Base-by-base conservation (phyloP, 2,888 invertebrate species). In the Dicycla oo region DNA sequence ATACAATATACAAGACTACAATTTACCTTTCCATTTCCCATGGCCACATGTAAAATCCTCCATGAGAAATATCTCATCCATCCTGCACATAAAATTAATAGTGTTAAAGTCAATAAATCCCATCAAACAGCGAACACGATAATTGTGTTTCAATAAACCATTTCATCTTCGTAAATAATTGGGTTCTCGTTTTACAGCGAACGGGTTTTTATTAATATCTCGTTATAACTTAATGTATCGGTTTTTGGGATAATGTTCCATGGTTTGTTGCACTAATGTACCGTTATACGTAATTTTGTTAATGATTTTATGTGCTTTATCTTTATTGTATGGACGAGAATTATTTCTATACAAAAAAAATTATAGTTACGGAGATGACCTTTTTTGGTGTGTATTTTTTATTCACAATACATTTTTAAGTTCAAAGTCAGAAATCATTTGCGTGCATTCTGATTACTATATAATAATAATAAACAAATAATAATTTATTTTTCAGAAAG, bases 141-240 rank as follows among this genome's bases (percentile, higher is more conserved):
- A 53, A 75, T 65, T 56, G 75, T 69, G 40, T 78, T 64, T 56
- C 69, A 80, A 61, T 65, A 69, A 64, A 43, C 54, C 54, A 47
- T 75, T 80, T 64, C 45, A 69, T 60, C 69, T 64, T 69, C n/a
- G 40, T 75, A 40, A 65, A 47, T 78, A 80, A 78, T 80, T 69
- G 54, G 47, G 49, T 61, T 61, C 63, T 80, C 75, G 23, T 57
- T 61, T 80, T 61, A 64, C 80, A 53, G 18, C 11, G 43, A 30
- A 57, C 60, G 0, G 40, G 34, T 80, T 68, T 77, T 80, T 69
- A 69, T 64, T 69, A 64, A 69, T 80, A 58, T 23, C 54, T 73
- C 68, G 40, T 68, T 68, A 63, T 47, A 43, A 78, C 8, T 51
- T 61, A 62, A 62, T 67, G n/a, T 13, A 47, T 73, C 13, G 43